phyloP scores from a whole-genome alignment of 1,140 invertebrate genomes.

The Drosophila suzukii region DNA sequence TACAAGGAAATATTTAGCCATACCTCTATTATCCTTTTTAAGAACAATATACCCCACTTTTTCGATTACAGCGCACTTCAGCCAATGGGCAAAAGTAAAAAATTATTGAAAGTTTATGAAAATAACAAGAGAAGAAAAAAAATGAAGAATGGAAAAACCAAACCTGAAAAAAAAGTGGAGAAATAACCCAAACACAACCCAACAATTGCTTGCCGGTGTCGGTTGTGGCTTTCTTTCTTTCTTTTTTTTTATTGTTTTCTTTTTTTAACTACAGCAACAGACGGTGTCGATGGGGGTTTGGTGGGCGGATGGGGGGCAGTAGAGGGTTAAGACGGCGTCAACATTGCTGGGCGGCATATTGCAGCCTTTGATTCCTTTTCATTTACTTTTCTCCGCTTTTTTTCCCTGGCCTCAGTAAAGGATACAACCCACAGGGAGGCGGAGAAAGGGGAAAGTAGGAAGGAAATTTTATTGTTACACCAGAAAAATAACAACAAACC shows the following conservation, averaged over 20 bases:
- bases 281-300: conserved; percentile 13
- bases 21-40: neutral
- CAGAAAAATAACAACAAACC: conserved; percentile 76
- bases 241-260: conserved; percentile 5
- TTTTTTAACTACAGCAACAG: conserved; percentile 61
- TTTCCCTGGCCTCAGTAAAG: conserved; percentile 23
- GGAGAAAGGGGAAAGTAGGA: conserved; percentile 35
- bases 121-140: conserved; percentile 41
- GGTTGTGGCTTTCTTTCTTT: conserved; percentile 60
- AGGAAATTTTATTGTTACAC: conserved; percentile 77
- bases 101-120: conserved; percentile 80
- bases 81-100: conserved; percentile 58
- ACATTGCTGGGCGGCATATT: conserved; percentile 67
- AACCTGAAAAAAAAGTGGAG: conserved; percentile 13
- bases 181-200: conserved; percentile 51
- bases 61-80: conserved; percentile 26
- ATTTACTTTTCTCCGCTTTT: conserved; percentile 43
- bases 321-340: conserved; percentile 39
- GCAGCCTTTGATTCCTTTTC: conserved; percentile 76
- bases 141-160: conserved; percentile 18
- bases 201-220: conserved; percentile 70
- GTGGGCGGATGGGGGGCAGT: neutral
- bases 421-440: conserved; percentile 14
- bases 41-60: neutral
- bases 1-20: too few species aligned